Conservation (phyloP, 2,888 invertebrate species). For the Acleris laterana region DNA sequence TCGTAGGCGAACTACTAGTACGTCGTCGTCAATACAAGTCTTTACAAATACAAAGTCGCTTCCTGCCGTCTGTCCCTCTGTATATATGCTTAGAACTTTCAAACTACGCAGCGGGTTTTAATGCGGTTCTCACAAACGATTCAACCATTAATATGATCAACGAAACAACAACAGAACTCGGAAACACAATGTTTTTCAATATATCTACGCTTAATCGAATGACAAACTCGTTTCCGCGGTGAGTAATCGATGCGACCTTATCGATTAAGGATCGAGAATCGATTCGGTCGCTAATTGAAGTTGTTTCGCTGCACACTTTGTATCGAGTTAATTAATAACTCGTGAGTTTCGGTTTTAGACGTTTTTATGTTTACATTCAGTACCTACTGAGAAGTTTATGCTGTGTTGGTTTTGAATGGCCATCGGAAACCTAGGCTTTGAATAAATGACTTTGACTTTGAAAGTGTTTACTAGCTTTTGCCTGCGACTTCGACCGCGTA, state of each 20-base stretch:
- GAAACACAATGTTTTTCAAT: constrained; percentile 10
- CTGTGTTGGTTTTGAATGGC: not conserved
- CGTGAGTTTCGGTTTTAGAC: not conserved
- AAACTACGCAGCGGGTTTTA: too few species aligned
- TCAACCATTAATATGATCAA: not conserved
- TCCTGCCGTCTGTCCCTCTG: too few species aligned
- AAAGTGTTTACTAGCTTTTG: too few species aligned
- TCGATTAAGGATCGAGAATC: constrained; percentile 45
- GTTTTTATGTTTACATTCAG: not conserved
- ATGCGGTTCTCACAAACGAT: too few species aligned
- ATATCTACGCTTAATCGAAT: constrained; percentile 10
- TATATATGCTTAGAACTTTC: too few species aligned
- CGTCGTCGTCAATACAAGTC: too few species aligned
- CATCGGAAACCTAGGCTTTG: too few species aligned
- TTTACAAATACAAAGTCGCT: too few species aligned
- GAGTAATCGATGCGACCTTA: constrained; percentile 47
- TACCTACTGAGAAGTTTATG: not conserved
- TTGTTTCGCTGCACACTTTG: constrained; percentile 42
- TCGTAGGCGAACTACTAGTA: too few species aligned
- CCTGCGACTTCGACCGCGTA: too few species aligned
- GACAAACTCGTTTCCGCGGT: constrained; percentile 32
- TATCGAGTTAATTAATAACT: not conserved
- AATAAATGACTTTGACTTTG: too few species aligned
- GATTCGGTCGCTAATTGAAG: constrained; percentile 38
- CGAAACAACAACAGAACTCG: not conserved